phyloP scores from a whole-genome alignment of 2,888 invertebrate species.

The Nomada fabriciana region DNA sequence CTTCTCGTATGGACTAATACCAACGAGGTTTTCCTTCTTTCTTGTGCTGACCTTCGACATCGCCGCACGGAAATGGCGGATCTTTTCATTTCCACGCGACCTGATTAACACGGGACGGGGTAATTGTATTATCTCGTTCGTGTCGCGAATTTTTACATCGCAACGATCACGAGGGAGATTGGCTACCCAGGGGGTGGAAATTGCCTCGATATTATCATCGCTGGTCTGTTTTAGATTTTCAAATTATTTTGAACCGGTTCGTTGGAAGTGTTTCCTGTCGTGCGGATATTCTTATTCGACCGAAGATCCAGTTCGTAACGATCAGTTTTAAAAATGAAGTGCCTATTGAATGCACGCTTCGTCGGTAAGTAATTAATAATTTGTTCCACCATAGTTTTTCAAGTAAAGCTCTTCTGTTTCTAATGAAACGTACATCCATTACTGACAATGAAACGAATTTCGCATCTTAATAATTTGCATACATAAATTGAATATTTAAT shows the following conservation, averaged over 20 bases:
- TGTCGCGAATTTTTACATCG: constrained; percentile 38
- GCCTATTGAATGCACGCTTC: too few relatives aligned
- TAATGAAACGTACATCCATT: background rate
- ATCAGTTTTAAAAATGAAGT: too few relatives aligned
- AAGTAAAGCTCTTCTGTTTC: too few relatives aligned
- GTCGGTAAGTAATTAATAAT: too few relatives aligned
- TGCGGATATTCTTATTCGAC: background rate
- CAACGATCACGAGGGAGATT: constrained; percentile 29
- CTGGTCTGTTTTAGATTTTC: background rate
- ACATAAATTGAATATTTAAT: too few relatives aligned
- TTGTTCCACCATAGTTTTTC: too few relatives aligned
- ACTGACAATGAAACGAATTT: background rate
- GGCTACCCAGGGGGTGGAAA: constrained; percentile 13
- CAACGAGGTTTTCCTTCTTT: constrained; percentile 25
- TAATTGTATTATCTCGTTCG: constrained; percentile 48
- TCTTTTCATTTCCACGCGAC: constrained; percentile 14
- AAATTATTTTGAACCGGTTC: too few relatives aligned
- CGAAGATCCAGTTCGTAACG: too few relatives aligned
- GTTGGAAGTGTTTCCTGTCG: background rate
- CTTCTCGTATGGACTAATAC: constrained; percentile 53
- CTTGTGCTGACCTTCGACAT: background rate
- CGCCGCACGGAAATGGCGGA: background rate
- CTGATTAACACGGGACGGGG: constrained; percentile 46
- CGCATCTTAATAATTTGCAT: background rate
- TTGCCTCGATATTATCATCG: constrained; percentile 30